Percentiles rank a stretch among this genome's conserved stretches.
Evolutionary conservation across 2,888 invertebrate species (phyloP).

Genomic region (Teinopalpus imperialis): DNA sequence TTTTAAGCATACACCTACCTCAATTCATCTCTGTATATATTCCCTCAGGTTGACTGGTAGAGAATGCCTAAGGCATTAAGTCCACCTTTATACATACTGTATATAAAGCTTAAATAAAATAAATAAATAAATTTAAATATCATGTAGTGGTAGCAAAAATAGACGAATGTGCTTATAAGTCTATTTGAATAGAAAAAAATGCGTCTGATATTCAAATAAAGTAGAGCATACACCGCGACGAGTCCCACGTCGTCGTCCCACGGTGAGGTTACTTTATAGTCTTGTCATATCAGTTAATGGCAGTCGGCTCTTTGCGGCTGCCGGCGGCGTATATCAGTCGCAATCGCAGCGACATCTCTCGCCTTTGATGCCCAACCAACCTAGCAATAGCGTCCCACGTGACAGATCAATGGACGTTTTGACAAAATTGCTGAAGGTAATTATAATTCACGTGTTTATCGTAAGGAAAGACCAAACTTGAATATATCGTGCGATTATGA

Average conservation of each 20-base stretch:
- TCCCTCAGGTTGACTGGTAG: too few relatives aligned
- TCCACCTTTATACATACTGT: too few relatives aligned
- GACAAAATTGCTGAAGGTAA: conserved; percentile 4
- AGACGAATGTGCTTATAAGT: too few relatives aligned
- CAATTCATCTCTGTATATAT: too few relatives aligned
- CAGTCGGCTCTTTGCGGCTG: conserved; percentile 55
- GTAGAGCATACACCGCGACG: conserved; percentile 45
- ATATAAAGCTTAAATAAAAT: too few relatives aligned
- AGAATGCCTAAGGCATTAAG: too few relatives aligned
- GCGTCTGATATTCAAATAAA: conserved; percentile 21
- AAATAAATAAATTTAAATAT: too few relatives aligned
- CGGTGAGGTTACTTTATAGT: conserved; percentile 74
- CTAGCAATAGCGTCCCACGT: conserved; percentile 1
- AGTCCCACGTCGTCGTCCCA: conserved; percentile 54
- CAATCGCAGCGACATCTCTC: conserved; percentile 50
- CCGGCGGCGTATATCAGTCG: conserved; percentile 44
- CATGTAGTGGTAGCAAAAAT: too few relatives aligned
- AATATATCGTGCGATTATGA: too few relatives aligned
- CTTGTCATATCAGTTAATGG: conserved; percentile 76
- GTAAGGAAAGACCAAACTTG: conserved; percentile 7
- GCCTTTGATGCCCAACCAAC: conserved; percentile 19
- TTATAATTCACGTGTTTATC: conserved; percentile 7
- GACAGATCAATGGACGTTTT: conserved; percentile 20
- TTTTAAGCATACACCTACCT: too few relatives aligned
- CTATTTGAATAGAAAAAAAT: too few relatives aligned